Conservation (phyloP, 2,888 invertebrate species). For the Rhodophaea formosa region DNA sequence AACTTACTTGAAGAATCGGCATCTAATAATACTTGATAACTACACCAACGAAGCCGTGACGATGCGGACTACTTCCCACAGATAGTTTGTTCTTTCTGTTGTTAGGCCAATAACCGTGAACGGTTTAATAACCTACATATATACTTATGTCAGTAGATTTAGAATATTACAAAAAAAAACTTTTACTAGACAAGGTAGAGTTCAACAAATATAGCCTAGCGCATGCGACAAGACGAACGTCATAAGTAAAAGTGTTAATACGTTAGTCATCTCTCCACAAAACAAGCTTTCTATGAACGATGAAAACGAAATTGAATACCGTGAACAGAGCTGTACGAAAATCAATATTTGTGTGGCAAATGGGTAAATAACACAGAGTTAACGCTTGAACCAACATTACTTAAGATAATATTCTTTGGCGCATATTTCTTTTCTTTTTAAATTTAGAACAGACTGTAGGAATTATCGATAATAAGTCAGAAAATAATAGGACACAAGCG, state of each 20-base stretch:
- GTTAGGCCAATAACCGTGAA: conserved; percentile 59
- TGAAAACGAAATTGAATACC: conserved; percentile 59
- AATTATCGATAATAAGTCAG: no score
- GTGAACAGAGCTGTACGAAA: conserved; percentile 42
- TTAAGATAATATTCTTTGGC: conserved; percentile 38
- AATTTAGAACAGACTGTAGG: not conserved
- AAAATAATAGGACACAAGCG: no score
- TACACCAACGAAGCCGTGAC: conserved; percentile 39
- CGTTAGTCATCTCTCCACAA: conserved; percentile 30
- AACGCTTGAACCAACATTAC: conserved; percentile 51
- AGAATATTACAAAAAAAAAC: not conserved
- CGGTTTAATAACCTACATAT: conserved; percentile 41
- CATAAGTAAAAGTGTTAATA: conserved; percentile 29
- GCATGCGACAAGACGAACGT: not conserved
- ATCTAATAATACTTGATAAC: conserved; percentile 38
- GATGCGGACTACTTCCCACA: conserved; percentile 70
- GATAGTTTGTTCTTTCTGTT: conserved; percentile 48
- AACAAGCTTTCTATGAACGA: conserved; percentile 48
- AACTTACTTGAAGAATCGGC: conserved; percentile 37
- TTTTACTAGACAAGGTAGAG: not conserved
- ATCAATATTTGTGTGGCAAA: conserved; percentile 62
- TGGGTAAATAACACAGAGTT: conserved; percentile 56
- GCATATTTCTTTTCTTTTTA: not conserved
- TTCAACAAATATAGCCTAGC: not conserved
- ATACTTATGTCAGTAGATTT: not conserved